phyloP scores from a whole-genome alignment of 2,113 vertebrate species.

The Verasper variegatus region DNA sequence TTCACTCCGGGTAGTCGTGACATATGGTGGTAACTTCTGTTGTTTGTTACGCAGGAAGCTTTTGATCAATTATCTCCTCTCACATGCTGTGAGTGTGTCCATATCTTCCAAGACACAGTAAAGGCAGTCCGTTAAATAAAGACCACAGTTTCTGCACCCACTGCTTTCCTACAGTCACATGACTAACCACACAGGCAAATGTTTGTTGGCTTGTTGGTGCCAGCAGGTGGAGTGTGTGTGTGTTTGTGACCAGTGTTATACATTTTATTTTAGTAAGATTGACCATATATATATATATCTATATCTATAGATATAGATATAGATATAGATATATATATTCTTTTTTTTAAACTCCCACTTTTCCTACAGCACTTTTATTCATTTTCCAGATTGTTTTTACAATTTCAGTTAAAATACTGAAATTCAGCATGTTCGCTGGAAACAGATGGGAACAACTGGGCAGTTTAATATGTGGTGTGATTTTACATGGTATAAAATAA shows the following conservation, averaged over 20 bases:
- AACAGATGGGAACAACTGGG: no score
- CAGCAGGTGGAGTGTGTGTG: background rate
- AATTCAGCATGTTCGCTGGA: no score
- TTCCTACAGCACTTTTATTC: no score
- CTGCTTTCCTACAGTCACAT: conserved; percentile 24
- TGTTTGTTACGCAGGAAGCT: conserved; percentile 65
- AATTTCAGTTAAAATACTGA: no score
- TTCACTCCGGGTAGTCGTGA: conserved; percentile 7
- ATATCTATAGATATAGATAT: no score
- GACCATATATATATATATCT: no score
- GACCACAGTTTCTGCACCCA: conserved; percentile 69
- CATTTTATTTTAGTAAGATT: background rate
- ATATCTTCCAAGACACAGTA: conserved; percentile 53
- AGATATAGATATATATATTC: no score
- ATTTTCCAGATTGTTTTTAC: no score
- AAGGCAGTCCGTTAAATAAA: conserved; percentile 43
- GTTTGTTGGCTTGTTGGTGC: background rate
- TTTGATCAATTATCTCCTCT: conserved; percentile 60
- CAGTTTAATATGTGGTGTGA: no score
- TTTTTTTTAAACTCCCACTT: no score
- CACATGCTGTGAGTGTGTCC: conserved; percentile 24
- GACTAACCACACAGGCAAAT: conserved; percentile 15
- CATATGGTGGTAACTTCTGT: conserved; percentile 17
- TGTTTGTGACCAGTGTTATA: background rate
- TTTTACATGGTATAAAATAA: no score